phyloP scores from a whole-genome alignment of 2,113 vertebrate genomes.

The Vicugna pacos region DNA sequence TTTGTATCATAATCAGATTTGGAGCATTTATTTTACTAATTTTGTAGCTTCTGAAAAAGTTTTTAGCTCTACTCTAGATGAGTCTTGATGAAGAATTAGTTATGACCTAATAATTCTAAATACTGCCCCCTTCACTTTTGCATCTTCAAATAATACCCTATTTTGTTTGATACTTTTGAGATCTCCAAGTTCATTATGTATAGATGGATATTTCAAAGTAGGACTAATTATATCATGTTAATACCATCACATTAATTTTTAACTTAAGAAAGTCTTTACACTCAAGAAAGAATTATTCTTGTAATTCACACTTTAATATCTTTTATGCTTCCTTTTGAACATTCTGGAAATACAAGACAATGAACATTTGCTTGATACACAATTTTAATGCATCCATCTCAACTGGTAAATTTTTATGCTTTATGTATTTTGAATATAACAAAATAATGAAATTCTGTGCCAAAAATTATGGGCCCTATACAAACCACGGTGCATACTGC shows the following conservation, averaged over 20 bases:
- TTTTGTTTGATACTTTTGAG: conserved; percentile 42
- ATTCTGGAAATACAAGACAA: neutral
- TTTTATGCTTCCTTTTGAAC: neutral
- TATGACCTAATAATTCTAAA: neutral
- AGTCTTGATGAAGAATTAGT: neutral
- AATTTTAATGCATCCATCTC: neutral
- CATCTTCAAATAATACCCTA: neutral
- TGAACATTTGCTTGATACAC: neutral
- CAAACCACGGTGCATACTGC: neutral
- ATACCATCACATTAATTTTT: neutral
- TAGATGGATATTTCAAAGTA: conserved; percentile 15
- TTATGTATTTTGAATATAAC: neutral
- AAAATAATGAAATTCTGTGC: neutral
- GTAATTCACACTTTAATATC: neutral
- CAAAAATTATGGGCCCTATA: neutral
- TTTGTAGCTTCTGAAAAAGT: neutral
- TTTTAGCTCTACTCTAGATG: neutral
- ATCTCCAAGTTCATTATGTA: conserved; percentile 23
- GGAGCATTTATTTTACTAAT: neutral
- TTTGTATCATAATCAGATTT: neutral
- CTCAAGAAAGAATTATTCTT: neutral
- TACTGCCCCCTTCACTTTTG: neutral
- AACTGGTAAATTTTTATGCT: neutral
- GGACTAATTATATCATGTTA: conserved; percentile 55
- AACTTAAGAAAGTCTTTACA: neutral